A percentile compares a stretch with the other conserved stretches of the same genome.
phyloP scores from a whole-genome alignment of 2,797 vertebrate species.

The Lagocephalus sceleratus region DNA sequence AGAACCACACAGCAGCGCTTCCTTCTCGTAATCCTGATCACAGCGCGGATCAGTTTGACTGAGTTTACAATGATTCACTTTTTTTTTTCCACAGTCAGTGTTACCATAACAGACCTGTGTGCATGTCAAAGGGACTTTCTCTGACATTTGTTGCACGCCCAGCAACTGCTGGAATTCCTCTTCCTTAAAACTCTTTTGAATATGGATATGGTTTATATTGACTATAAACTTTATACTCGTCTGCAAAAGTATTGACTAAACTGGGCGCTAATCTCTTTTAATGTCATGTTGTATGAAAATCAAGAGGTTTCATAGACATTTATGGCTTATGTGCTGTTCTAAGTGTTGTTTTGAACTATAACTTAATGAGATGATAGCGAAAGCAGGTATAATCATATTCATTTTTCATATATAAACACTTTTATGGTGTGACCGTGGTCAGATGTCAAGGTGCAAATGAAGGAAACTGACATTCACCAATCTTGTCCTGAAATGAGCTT shows the following conservation, averaged over 20 bases:
- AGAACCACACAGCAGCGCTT: conserved; percentile 12
- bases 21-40: background rate
- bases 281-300: background rate
- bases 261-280: background rate
- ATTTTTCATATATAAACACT: no score
- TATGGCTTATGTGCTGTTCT: background rate
- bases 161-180: no score
- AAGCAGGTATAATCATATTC: no score
- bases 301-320: background rate
- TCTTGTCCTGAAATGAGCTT: conserved; percentile 5
- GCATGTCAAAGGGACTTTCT: background rate
- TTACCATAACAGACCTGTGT: no score
- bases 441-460: conserved; percentile 33
- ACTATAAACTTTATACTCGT: no score
- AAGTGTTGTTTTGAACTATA: conserved; percentile 10
- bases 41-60: no score
- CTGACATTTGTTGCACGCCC: background rate
- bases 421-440: conserved; percentile 43
- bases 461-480: conserved; percentile 52
- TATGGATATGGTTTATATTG: no score
- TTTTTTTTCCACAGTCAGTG: no score
- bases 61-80: no score
- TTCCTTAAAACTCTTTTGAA: background rate
- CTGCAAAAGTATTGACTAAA: background rate
- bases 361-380: conserved; percentile 3